Percentiles rank a stretch among this genome's conserved stretches.
Evolutionary conservation across 2,797 vertebrate genomes (phyloP).

Genomic region (Melanogrammus aeglefinus): DNA sequence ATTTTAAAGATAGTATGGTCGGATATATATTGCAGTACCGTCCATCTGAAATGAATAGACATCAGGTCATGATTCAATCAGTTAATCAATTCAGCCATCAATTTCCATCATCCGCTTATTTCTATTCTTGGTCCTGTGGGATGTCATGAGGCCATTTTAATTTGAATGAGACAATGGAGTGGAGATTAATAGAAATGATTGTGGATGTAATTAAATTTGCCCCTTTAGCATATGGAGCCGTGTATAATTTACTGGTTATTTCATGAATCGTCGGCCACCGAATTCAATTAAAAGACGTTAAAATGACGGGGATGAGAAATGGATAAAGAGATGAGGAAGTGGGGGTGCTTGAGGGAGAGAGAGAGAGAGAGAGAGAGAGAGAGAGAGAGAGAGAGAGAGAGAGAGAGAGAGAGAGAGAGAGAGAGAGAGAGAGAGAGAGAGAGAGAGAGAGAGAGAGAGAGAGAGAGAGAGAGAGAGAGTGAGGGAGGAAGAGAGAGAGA

Average conservation of each 20-base stretch:
- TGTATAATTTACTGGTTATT: not conserved
- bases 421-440: not conserved
- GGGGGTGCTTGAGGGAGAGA: not conserved
- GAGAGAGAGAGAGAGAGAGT: not conserved
- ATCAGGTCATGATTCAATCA: not conserved
- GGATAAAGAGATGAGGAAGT: not conserved
- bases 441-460: not conserved
- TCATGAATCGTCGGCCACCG: not conserved
- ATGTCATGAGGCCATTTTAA: constrained; percentile 8
- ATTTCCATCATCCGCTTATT: not conserved
- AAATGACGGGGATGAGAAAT: constrained; percentile 16
- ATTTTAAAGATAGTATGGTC: not conserved
- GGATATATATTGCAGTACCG: not conserved
- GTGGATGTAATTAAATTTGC: constrained; percentile 1
- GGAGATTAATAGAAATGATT: not conserved
- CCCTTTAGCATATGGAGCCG: not conserved
- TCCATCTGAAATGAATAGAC: not conserved
- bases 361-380: not conserved
- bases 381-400: not conserved
- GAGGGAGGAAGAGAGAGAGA: not conserved
- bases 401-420: not conserved
- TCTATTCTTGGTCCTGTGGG: not conserved
- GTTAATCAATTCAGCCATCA: not conserved
- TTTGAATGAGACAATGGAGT: constrained; percentile 3
- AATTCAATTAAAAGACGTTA: not conserved